Evolutionary conservation across 23 tunicate species (phyloP).

Genomic region (Trididemnum miniatum): DNA sequence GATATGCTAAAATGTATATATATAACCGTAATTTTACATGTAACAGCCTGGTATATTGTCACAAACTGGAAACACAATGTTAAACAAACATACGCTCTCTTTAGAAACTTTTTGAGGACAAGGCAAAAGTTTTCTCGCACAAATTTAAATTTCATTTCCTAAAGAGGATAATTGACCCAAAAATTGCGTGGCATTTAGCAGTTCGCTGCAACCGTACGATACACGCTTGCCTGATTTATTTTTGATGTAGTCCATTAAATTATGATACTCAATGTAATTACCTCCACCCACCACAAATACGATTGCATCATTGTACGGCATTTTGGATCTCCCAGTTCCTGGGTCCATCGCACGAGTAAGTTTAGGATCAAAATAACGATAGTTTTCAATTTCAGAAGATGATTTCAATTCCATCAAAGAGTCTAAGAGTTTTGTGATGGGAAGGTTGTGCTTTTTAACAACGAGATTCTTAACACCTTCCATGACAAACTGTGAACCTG

Average conservation of each 20-base stretch:
- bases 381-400: constrained; percentile 69
- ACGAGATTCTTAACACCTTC: constrained; percentile 96
- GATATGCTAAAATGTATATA: too few species aligned
- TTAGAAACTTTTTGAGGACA: too few species aligned
- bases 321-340: constrained; percentile 58
- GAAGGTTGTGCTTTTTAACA: constrained; percentile 88
- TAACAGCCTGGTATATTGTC: too few species aligned
- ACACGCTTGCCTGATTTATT: constrained; percentile 68
- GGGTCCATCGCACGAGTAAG: constrained; percentile 58
- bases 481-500: constrained; percentile 97
- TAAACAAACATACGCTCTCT: too few species aligned
- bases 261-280: constrained; percentile 96
- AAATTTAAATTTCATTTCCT: constrained; percentile 47
- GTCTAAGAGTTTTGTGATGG: constrained; percentile 82
- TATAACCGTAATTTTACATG: too few species aligned
- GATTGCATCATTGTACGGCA: constrained; percentile 89
- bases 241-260: constrained; percentile 87
- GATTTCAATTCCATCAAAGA: constrained; percentile 83
- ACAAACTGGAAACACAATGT: too few species aligned
- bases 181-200: constrained; percentile 79
- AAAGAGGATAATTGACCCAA: constrained; percentile 51
- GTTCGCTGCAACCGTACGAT: constrained; percentile 90
- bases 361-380: constrained; percentile 95
- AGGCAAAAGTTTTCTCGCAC: too few species aligned
- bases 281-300: constrained; percentile 99